Base-by-base conservation (phyloP, 2,113 vertebrate species). In the Enhydra lutris region DNA sequence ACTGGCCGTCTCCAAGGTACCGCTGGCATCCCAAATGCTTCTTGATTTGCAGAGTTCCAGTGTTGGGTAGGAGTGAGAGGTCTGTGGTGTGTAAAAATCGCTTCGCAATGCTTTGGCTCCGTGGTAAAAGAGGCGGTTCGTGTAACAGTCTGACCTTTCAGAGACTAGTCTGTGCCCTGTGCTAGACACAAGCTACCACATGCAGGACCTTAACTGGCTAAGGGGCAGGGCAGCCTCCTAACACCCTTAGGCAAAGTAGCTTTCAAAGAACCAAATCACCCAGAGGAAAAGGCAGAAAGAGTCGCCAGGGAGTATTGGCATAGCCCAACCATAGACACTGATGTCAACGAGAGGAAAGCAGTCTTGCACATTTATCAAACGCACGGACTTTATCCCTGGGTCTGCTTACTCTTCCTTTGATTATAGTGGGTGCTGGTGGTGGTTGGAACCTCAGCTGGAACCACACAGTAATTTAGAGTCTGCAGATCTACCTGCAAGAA, bases 1-100 rank as follows among this genome's bases (percentile, higher is more conserved):
- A 98, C 98, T 99, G 97, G 99, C 99, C 93, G 99, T 99, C 98
- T 99, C 99, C 26, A 99, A 99, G 99, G 99, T 99, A 99, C 88
- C 63, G 8, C 89, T 91, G 31, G 4, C 96, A 78, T 96, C 97
- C 82, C 45, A 80, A 85, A 95, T 97, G 42, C 89, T 97, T 6
- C 94, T 96, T 90, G 23, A 42, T 82, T 88, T 36, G n/a, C 80
- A 80, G 26, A 21, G 42, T 52, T 86, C 18, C 3, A 9, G 52
- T 26, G 10, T 83, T 71, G 67, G 42, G 83, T 89, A 45, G 91
- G 45, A 24, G 7, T 39, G 26, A 88, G 34, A 67, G n/a, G 17
- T 94, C 45, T n/a, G 34, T 86, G 65, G 17, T 20, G 4, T 67
- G 21, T 61, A 31, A 82, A 89, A 74, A 50, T 15, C 14, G 6